These are phyloP conservation scores for Clarias pachynema DNA, from an alignment of 2,797 vertebrate species.

Conservation along the genomic window DNA sequence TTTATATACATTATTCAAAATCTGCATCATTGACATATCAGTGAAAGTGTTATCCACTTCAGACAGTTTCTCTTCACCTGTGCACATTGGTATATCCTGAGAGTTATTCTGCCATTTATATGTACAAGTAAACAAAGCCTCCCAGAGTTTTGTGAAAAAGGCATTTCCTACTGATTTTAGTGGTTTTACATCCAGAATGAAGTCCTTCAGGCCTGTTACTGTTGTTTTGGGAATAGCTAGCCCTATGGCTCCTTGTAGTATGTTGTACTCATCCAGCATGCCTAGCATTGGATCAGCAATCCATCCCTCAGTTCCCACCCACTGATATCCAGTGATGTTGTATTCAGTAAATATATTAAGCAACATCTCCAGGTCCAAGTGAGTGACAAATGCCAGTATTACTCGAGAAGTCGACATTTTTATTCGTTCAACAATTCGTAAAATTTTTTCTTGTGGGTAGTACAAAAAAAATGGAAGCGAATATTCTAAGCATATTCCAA, in stretches of 20 bases:
- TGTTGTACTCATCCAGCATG: conserved; percentile 65
- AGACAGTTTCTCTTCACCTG: conserved; percentile 58
- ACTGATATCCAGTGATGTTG: conserved; percentile 71
- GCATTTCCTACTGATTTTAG: conserved; percentile 60
- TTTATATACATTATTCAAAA: conserved; percentile 73
- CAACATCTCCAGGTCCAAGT: conserved; percentile 53
- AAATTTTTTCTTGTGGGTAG: conserved; percentile 60
- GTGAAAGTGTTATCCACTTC: conserved; percentile 65
- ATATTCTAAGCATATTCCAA: conserved; percentile 74
- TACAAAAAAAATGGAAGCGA: conserved; percentile 64
- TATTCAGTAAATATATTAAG: conserved; percentile 30
- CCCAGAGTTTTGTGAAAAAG: conserved; percentile 70
- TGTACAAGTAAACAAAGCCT: conserved; percentile 68
- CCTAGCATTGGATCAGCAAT: conserved; percentile 71
- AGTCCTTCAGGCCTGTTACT: conserved; percentile 55
- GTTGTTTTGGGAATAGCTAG: conserved; percentile 63
- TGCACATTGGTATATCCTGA: too few relatives aligned
- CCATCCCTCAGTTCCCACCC: conserved; percentile 75
- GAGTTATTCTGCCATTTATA: too few relatives aligned
- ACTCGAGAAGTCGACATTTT: conserved; percentile 66
- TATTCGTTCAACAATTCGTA: conserved; percentile 69
- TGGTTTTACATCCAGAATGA: conserved; percentile 66
- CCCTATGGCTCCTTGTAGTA: conserved; percentile 72
- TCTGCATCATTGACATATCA: conserved; percentile 72
- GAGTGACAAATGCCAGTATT: conserved; percentile 70